Conservation (phyloP, 2,113 vertebrate genomes). For the Columbina picui region DNA sequence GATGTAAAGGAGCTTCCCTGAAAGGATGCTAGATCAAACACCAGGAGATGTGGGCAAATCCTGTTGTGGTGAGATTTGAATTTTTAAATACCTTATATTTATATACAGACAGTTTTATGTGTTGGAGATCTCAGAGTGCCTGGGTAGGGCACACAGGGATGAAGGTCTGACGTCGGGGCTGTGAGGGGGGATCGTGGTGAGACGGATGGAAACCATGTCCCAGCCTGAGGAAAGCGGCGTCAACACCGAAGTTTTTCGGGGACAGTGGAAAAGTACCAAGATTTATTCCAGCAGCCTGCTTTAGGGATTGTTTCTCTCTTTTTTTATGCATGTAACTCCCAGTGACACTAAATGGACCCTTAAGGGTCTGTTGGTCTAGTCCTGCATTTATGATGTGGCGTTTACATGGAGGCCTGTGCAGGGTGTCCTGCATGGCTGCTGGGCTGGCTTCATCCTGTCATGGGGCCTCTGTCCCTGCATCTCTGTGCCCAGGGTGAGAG, state of each 20-base stretch:
- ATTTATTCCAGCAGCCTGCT: constrained; percentile 39
- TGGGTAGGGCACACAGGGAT: neutral
- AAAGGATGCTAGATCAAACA: constrained; percentile 4
- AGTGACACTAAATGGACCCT: constrained; percentile 20
- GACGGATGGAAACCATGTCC: neutral
- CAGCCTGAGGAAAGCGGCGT: neutral
- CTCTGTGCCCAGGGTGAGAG: constrained; percentile 6
- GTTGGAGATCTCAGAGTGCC: accelerated
- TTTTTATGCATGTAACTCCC: constrained; percentile 49
- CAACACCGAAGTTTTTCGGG: neutral
- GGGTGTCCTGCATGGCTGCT: neutral
- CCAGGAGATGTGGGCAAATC: neutral
- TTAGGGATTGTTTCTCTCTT: constrained; percentile 33
- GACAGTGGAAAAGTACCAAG: constrained; percentile 28
- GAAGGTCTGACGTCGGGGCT: accelerated
- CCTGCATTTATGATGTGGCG: neutral
- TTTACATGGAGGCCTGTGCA: neutral
- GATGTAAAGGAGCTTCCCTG: neutral
- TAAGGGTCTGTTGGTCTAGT: neutral
- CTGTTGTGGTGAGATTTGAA: neutral
- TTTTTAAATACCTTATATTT: neutral
- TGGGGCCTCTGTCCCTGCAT: neutral
- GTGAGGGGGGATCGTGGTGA: accelerated
- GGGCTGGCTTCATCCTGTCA: neutral
- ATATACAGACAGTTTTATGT: neutral